A percentile compares a stretch with the other conserved stretches of the same genome.
Evolutionary conservation across 53 echinoderm and acorn worm species (phyloP).

Genomic region (Mesocentrotus franciscanus): DNA sequence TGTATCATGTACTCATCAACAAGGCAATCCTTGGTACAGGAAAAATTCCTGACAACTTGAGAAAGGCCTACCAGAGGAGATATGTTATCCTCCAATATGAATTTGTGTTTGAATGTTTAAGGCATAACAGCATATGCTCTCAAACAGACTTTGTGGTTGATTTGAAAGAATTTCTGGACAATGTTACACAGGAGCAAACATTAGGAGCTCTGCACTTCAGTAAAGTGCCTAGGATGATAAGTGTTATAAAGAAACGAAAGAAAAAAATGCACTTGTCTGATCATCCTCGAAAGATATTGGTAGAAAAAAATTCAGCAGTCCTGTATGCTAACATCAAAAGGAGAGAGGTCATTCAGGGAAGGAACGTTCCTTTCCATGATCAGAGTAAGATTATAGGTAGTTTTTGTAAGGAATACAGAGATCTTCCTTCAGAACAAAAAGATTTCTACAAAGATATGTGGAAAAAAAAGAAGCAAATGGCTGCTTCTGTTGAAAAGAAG

Average conservation of each 20-base stretch:
- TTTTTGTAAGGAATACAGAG: background rate
- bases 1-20: background rate
- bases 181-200: constrained; percentile 16
- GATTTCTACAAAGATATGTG: background rate
- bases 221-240: constrained; percentile 33
- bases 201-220: background rate
- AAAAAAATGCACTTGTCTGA: background rate
- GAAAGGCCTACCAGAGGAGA: constrained; percentile 23
- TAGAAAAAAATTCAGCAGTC: background rate
- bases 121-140: background rate
- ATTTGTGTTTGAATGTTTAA: background rate
- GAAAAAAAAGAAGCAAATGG: background rate
- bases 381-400: background rate
- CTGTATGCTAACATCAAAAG: constrained; percentile 11
- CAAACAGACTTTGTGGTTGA: background rate
- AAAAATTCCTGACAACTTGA: background rate
- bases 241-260: background rate
- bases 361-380: background rate
- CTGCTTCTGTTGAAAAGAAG: background rate
- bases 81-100: background rate
- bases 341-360: background rate
- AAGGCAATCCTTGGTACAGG: background rate
- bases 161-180: background rate
- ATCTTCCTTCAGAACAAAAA: background rate
- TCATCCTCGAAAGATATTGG: background rate